Base-by-base conservation (phyloP, 2,797 vertebrate genomes). In the Sebastes hubbsi region DNA sequence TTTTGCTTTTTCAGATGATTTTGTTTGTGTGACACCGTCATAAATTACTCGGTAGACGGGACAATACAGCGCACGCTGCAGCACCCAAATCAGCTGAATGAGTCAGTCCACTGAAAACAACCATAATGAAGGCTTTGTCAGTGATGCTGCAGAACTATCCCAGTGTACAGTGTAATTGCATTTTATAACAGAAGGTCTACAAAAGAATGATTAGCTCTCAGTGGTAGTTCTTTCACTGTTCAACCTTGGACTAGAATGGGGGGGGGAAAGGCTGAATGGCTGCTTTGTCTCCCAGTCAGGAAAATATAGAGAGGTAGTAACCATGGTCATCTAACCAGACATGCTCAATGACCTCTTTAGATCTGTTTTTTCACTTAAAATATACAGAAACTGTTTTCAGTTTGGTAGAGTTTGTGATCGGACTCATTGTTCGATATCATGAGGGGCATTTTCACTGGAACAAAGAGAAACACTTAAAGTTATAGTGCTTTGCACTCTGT, bases 151-250 rank as follows among this genome's bases (percentile, higher is more conserved):
- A 55, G 27, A 67, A 25, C 63, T 62, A 29, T 65, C 42, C 74
- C 4, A 30, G 62, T 66, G 34, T 73, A 71, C 64, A 59, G 42
- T 52, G 52, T 83, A 87, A 88, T 87, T 84, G 72, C 34, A 68
- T 77, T 72, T 58, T 34, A 62, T 46, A 66, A 24, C 52, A 25
- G 22, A 20, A 42, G n/a, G 60, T 71, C 73, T 32, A 66, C 79
- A 80, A 83, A 80, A 86, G 68, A 86, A 76, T 66, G 18, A 82
- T 77, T 42, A 80, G 68, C 66, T 75, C 56, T 71, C 62, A 42
- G 13, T 24, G 8, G 58, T n/a, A 65, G 69, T n/a, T 55, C 63
- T 86, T 78, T 86, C 24, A 38, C 18, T 13, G n/a, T 42, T 75
- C 62, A 72, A 82, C 77, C 80, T 72, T 73, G 67, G 36, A 58